Evolutionary conservation across 2,888 invertebrate species (phyloP).

Genomic region (Tethea ocularis): DNA sequence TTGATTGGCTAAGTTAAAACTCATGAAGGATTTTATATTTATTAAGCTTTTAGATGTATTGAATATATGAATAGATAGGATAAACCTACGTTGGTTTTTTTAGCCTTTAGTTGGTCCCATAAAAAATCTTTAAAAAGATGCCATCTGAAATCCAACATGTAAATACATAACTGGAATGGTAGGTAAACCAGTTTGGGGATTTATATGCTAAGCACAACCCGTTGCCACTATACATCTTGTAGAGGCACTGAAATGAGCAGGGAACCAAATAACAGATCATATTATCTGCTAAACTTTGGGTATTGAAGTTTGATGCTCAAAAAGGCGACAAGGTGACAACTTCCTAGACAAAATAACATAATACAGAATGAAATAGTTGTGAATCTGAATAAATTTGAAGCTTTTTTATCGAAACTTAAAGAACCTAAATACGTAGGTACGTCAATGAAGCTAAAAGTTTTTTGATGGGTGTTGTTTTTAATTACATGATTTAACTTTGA

Average conservation of each 20-base stretch:
- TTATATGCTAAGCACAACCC: background rate
- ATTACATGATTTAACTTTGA: too few relatives aligned
- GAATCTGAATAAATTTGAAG: background rate
- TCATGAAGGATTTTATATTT: background rate
- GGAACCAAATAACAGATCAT: background rate
- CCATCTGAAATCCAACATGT: too few relatives aligned
- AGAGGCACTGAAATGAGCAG: background rate
- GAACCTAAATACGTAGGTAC: too few relatives aligned
- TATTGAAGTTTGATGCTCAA: too few relatives aligned
- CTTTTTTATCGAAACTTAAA: too few relatives aligned
- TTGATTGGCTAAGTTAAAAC: background rate
- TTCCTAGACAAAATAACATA: background rate
- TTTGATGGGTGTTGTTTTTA: too few relatives aligned
- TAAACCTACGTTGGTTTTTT: too few relatives aligned
- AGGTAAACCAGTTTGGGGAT: background rate
- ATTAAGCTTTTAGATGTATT: background rate
- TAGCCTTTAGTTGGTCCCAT: too few relatives aligned
- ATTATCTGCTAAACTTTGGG: background rate
- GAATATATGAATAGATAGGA: background rate
- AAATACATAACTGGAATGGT: background rate
- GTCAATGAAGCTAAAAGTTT: too few relatives aligned
- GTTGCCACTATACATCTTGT: background rate
- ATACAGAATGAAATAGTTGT: background rate
- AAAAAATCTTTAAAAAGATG: too few relatives aligned
- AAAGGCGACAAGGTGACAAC: too few relatives aligned